A percentile compares a stretch with the other conserved stretches of the same genome.
Evolutionary conservation across 2,888 invertebrate species (phyloP).

Genomic region (Brenthis ino): DNA sequence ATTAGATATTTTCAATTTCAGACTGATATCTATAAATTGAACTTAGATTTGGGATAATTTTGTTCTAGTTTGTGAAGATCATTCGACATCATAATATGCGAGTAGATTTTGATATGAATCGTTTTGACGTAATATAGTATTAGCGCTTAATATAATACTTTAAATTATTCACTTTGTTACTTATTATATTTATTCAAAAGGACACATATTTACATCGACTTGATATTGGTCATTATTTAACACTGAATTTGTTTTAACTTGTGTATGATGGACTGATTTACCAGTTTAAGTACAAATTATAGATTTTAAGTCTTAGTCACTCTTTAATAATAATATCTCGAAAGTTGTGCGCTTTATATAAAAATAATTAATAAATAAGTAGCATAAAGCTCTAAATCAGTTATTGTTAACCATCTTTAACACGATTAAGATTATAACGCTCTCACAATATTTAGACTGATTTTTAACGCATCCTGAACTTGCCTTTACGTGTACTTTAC

Average conservation of each 20-base stretch:
- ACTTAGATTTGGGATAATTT: constrained; percentile 7
- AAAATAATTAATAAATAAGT: constrained; percentile 3
- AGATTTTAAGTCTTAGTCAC: constrained; percentile 18
- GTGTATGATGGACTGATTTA: neutral
- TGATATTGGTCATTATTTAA: neutral
- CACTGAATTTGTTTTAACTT: neutral
- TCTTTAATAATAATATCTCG: neutral
- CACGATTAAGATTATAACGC: constrained; percentile 7
- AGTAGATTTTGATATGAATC: neutral
- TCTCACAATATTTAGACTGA: constrained; percentile 13
- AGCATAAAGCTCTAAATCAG: constrained; percentile 8
- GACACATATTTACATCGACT: neutral
- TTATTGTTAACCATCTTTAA: constrained; percentile 15
- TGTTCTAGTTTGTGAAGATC: neutral
- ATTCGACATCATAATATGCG: constrained; percentile 3
- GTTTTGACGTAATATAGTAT: neutral
- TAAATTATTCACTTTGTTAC: neutral
- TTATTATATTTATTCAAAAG: constrained; percentile 8
- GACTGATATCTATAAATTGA: constrained; percentile 21
- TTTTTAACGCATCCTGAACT: constrained; percentile 10
- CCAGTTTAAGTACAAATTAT: constrained; percentile 17
- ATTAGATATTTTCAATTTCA: neutral
- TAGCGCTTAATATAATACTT: neutral
- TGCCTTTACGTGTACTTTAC: constrained; percentile 11
- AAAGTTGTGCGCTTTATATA: constrained; percentile 6